phyloP scores from a whole-genome alignment of 2,888 invertebrate species.

The Limenitis camilla region DNA sequence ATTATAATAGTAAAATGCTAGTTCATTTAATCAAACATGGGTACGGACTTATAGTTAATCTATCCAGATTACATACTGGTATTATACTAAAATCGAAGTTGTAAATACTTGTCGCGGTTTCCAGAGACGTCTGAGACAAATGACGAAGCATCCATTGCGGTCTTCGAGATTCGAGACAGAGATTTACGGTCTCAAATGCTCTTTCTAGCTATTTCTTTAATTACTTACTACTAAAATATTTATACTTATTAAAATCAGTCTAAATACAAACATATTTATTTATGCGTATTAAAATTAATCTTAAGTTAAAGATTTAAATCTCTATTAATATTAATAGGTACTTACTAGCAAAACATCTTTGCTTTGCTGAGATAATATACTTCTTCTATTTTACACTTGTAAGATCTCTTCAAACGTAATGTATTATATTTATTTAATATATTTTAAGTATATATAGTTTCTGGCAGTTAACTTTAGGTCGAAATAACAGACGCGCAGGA shows the following conservation, averaged over 20 bases:
- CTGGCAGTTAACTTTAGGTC: too few relatives aligned
- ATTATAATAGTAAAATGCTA: too few relatives aligned
- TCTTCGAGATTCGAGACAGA: slow-evolving; percentile 3
- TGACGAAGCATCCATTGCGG: slow-evolving; percentile 14
- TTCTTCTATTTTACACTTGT: too few relatives aligned
- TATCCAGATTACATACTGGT: background rate
- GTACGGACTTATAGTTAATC: background rate
- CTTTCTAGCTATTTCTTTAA: slow-evolving; percentile 3
- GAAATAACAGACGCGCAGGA: too few relatives aligned
- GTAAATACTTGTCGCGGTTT: slow-evolving; percentile 9
- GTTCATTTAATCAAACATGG: background rate
- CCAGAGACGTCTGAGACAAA: slow-evolving; percentile 5
- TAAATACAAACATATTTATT: too few relatives aligned
- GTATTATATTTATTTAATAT: background rate
- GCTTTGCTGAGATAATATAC: too few relatives aligned
- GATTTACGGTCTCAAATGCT: slow-evolving; percentile 8
- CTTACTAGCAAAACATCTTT: too few relatives aligned
- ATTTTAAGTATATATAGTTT: background rate
- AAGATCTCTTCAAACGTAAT: too few relatives aligned
- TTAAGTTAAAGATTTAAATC: background rate
- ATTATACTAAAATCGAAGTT: slow-evolving; percentile 1
- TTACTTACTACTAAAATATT: background rate
- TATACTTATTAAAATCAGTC: too few relatives aligned
- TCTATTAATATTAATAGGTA: too few relatives aligned
- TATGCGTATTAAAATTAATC: background rate